These are phyloP conservation scores for Siderastrea siderea DNA, from an alignment of 92 coral and sea anemone genomes.

Conservation along the genomic window DNA sequence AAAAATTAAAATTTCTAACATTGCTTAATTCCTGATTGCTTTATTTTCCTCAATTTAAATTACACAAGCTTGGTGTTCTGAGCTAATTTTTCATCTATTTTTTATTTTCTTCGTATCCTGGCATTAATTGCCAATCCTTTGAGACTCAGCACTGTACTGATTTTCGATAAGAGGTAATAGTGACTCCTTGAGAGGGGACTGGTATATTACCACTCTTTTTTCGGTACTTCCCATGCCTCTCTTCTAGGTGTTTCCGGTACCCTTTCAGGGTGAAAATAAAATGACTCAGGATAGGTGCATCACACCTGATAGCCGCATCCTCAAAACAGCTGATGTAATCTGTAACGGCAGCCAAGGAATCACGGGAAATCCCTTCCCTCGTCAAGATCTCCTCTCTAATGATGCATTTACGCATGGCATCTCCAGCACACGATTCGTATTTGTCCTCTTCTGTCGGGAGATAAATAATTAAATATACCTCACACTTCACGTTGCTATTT, in stretches of 20 bases:
- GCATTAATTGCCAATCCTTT: too few species aligned
- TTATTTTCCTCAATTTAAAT: too few species aligned
- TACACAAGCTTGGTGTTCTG: too few species aligned
- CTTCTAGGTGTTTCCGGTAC: neutral
- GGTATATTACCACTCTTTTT: too few species aligned
- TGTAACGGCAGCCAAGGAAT: slow-evolving; percentile 1
- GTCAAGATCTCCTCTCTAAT: slow-evolving; percentile 1
- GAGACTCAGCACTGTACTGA: too few species aligned
- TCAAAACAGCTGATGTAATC: slow-evolving; percentile 20
- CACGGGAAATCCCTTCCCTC: slow-evolving; percentile 9
- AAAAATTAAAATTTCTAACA: too few species aligned
- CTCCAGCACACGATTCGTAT: neutral
- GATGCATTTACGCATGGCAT: slow-evolving; percentile 15
- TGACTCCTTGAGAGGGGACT: too few species aligned
- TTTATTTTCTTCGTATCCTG: too few species aligned
- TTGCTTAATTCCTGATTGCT: too few species aligned
- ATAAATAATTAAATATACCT: neutral
- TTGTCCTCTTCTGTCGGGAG: neutral
- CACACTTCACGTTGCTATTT: too few species aligned
- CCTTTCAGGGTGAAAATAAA: neutral
- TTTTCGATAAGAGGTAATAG: too few species aligned
- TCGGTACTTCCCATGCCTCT: neutral
- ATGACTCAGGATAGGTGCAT: neutral
- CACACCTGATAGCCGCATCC: neutral
- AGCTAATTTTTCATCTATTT: too few species aligned